Base-by-base conservation (phyloP, 2,797 vertebrate species). In the Micropoecilia bifurca region DNA sequence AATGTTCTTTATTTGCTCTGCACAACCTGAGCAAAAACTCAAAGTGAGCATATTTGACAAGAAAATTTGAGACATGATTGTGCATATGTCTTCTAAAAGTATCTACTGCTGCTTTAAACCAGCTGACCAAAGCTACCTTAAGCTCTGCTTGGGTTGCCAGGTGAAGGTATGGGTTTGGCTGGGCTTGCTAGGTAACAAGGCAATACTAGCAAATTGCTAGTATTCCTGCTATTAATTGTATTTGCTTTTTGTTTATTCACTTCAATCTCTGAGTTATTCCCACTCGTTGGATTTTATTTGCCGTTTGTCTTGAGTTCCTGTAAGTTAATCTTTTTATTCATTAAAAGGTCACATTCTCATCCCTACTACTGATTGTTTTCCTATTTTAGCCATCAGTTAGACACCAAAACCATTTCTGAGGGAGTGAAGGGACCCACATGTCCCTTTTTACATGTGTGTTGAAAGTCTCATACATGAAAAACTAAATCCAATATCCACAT, bases 1-100 rank as follows among this genome's bases (percentile, higher is more conserved):
- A 61, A 30, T 71, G 77, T 80, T 22, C 78, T 88, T 86, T 68
- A n/a, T 61, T 71, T 16, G 1, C 75, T 77, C 83, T 69, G 69
- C 74, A 82, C 81, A 76, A 86, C 81, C 80, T 71, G 12, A 28
- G 18, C 0, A 53, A 73, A 74, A 41, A 12, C 28, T 75, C 71
- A 66, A 81, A 77, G 75, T 45, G 61, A 0, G 71, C n/a, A 72
- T 50, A 73, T 45, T 55, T 2, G 61, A 68, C 1, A 9, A 28
- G 68, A 71, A 22, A 14, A 14, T 45, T 14, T 71, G 68, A 43
- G 41, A 45, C 10, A n/a, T n/a, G 41, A 71, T n/a, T 45, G 45
- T 45, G 41, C 10, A 71, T n/a, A 53, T 53, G 25, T 53, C 22
- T 53, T 53, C 25, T 25, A 25, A 53, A 53, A 53, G 20, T 25